Conservation (phyloP, 2,113 vertebrate genomes). For the Forbesichthys papilliferus region DNA sequence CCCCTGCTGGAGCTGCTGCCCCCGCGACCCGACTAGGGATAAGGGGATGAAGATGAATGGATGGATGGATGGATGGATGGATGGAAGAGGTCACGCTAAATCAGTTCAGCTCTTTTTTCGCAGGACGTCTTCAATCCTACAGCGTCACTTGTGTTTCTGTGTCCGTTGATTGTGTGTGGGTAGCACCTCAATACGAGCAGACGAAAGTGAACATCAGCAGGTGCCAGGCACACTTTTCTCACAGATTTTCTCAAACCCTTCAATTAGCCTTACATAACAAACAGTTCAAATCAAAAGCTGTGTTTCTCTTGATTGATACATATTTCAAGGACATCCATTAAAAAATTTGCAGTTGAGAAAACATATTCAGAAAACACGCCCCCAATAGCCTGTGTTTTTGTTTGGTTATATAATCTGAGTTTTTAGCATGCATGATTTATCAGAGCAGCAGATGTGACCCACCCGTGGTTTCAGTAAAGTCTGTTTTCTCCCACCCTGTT, state of each 20-base stretch:
- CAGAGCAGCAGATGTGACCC: constrained; percentile 47
- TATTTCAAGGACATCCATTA: background rate
- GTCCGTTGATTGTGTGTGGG: background rate
- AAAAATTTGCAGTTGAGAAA: background rate
- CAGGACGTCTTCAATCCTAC: background rate
- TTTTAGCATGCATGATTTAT: constrained; percentile 50
- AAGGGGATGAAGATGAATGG: too few species aligned
- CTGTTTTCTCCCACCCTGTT: constrained; percentile 35
- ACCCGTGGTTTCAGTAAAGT: constrained; percentile 46
- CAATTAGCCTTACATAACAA: too few species aligned
- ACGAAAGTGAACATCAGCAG: background rate
- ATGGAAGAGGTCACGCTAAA: background rate
- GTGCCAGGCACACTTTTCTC: too few species aligned
- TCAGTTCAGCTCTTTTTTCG: background rate
- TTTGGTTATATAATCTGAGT: constrained; percentile 50
- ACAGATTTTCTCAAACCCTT: too few species aligned
- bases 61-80: too few species aligned
- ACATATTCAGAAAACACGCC: background rate
- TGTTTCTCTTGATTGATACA: background rate
- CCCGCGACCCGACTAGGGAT: too few species aligned
- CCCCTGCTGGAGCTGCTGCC: too few species aligned
- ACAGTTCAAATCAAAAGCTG: too few species aligned
- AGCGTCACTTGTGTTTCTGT: background rate
- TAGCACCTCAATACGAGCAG: constrained; percentile 7
- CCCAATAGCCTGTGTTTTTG: constrained; percentile 12